Base-by-base conservation (phyloP, 2,888 invertebrate species). In the Conchocele bisecta region DNA sequence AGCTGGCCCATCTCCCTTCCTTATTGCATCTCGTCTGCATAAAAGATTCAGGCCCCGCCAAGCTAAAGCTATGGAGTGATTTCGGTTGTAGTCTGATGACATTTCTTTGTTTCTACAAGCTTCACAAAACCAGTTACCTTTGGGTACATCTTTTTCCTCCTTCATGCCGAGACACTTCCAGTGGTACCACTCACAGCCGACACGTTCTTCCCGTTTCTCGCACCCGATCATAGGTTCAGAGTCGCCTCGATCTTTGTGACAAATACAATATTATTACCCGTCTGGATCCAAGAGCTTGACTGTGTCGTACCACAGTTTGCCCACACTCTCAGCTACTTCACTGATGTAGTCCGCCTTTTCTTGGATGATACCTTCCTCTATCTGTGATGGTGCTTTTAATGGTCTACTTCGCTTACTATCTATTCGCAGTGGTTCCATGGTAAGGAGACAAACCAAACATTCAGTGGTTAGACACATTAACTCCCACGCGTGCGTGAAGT, bases 161-260 rank as follows among this genome's bases (percentile, higher is more conserved):
- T 59, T 22, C 4, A 76, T 46, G 29, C 58, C 69, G 20, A 76
- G 1, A 44, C 76, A 76, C 2, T 17, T 15, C 50, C 59, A 48
- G 37, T 76, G 68, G 28, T 75, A 75, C 75, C 75, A 79, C 53
- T 72, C 75, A 31, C 48, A 39, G 15, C 39, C 29, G 5, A 20
- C 22, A 58, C 79, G 73, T 20, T 29, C 20, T 3, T 26, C 9
- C 17, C 64, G 11, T 50, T 37, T n/a, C 15, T 41, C 28, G 39
- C 79, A 79, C 3, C 79, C 66, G 29, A 79, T 71, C 76, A 74
- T 76, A 0, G 61, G 61, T 31, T 48, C 66, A 17, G 68, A 44
- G 13, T 11, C 20, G 3, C 68, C 79, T 13, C 71, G 33, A 33
- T 76, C 63, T 24, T 33, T 31, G 2, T 22, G 35, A 37, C 75